Percentiles rank a stretch among this genome's conserved stretches.
phyloP scores from a whole-genome alignment of 2,113 vertebrate species.

The Otolemur garnettii region DNA sequence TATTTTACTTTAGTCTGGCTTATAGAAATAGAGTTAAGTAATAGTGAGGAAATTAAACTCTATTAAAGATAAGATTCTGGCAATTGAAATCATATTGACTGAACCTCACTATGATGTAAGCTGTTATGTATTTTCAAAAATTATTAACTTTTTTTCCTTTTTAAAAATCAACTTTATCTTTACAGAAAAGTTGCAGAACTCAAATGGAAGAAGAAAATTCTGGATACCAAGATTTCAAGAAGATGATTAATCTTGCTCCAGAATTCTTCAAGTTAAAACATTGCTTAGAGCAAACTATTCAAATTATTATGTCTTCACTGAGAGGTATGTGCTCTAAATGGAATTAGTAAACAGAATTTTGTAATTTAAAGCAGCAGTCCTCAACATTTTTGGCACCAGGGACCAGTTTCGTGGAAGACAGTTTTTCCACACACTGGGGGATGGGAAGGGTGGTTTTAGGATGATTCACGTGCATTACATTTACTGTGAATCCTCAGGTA shows the following conservation, averaged over 20 bases:
- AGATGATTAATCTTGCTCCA: constrained; percentile 81
- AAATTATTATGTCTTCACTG: constrained; percentile 85
- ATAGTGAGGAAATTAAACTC: not conserved
- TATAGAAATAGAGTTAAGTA: not conserved
- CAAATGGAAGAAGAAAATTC: constrained; percentile 75
- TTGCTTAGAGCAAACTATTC: constrained; percentile 87
- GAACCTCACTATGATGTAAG: not conserved
- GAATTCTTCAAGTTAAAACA: constrained; percentile 90
- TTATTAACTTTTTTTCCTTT: constrained; percentile 32
- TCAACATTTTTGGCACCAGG: no score
- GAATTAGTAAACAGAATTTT: not conserved
- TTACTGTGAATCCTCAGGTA: no score
- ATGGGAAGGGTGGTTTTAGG: no score
- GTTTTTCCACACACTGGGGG: no score
- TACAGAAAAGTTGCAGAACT: constrained; percentile 78
- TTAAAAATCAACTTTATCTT: constrained; percentile 44
- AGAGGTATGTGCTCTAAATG: constrained; percentile 87
- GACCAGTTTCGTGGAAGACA: no score
- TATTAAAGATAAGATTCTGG: not conserved
- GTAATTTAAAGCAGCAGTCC: not conserved
- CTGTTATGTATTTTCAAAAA: not conserved
- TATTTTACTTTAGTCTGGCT: not conserved
- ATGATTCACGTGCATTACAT: no score
- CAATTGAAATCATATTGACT: not conserved
- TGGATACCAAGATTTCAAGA: constrained; percentile 82